Conservation (phyloP, 2,888 invertebrate species). For the Miltochrista miniata region DNA sequence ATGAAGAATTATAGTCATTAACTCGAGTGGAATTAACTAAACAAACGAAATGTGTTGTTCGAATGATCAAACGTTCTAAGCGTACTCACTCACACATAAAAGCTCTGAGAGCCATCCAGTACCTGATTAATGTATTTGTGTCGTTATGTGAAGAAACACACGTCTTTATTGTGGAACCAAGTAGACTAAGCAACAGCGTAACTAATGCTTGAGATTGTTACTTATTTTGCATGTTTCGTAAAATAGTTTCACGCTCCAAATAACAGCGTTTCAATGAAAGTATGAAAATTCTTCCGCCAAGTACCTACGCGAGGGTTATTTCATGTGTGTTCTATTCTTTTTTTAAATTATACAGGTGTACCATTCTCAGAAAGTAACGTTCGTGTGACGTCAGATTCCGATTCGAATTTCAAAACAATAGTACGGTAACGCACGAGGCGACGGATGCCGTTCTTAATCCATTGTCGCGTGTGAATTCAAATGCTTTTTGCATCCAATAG, state of each 20-base stretch:
- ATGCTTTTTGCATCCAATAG: slow-evolving; percentile 55
- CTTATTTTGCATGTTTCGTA: slow-evolving; percentile 83
- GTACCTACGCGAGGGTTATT: slow-evolving; percentile 27
- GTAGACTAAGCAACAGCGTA: slow-evolving; percentile 77
- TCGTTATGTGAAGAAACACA: slow-evolving; percentile 73
- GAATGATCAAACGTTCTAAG: slow-evolving; percentile 17
- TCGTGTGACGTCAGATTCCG: slow-evolving; percentile 61
- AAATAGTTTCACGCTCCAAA: slow-evolving; percentile 81
- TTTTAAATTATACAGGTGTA: slow-evolving; percentile 31
- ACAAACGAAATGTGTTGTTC: slow-evolving; percentile 23
- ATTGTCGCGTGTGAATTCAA: slow-evolving; percentile 72
- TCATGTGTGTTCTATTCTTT: slow-evolving; percentile 30
- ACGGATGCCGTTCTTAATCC: slow-evolving; percentile 53
- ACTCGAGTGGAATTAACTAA: slow-evolving; percentile 27
- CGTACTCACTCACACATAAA: slow-evolving; percentile 34
- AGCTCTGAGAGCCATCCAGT: slow-evolving; percentile 23
- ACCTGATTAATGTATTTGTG: slow-evolving; percentile 68
- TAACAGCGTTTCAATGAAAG: slow-evolving; percentile 74
- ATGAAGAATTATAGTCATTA: slow-evolving; percentile 26
- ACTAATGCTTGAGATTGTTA: slow-evolving; percentile 82
- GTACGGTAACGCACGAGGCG: slow-evolving; percentile 65
- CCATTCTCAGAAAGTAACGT: slow-evolving; percentile 67
- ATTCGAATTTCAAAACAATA: slow-evolving; percentile 73
- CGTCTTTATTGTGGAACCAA: slow-evolving; percentile 69
- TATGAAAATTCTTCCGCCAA: slow-evolving; percentile 61